These are phyloP conservation scores for Erythrolamprus reginae DNA, from an alignment of 2,113 vertebrate genomes.

Conservation along the genomic window DNA sequence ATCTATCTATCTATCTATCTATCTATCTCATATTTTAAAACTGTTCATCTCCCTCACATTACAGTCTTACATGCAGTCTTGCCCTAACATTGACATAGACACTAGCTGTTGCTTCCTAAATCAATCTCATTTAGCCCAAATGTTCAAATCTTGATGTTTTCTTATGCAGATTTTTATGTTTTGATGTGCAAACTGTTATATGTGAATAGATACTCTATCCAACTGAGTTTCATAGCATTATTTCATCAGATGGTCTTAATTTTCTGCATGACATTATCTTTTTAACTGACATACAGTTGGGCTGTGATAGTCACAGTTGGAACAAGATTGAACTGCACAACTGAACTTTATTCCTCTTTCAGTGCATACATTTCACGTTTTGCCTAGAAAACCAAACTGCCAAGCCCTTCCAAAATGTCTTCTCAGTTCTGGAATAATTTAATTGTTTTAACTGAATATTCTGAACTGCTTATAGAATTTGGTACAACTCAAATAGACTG, in stretches of 20 bases:
- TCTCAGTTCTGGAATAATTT: conserved; percentile 33
- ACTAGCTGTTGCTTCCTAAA: conserved; percentile 39
- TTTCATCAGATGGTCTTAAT: conserved; percentile 65
- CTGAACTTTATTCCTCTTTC: conserved; percentile 49
- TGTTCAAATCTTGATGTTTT: conserved; percentile 50
- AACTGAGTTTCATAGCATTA: conserved; percentile 55
- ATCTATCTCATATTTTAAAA: background rate
- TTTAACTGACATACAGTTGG: conserved; percentile 55
- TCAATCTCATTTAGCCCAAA: conserved; percentile 41
- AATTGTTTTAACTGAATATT: conserved; percentile 43
- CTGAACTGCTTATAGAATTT: conserved; percentile 29
- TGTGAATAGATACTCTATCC: conserved; percentile 48
- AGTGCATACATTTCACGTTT: conserved; percentile 43
- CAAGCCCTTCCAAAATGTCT: conserved; percentile 38
- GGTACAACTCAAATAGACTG: background rate
- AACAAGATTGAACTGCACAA: conserved; percentile 36
- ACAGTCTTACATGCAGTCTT: background rate
- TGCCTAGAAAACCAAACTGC: conserved; percentile 50
- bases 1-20: too few species aligned
- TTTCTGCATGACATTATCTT: conserved; percentile 63
- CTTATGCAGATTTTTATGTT: conserved; percentile 42
- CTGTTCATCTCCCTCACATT: background rate
- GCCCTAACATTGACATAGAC: background rate
- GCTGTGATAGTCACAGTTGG: conserved; percentile 58
- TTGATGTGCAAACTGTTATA: conserved; percentile 50